Evolutionary conservation across 2,888 invertebrate genomes (phyloP).

Genomic region (Linnaemya vulpina): DNA sequence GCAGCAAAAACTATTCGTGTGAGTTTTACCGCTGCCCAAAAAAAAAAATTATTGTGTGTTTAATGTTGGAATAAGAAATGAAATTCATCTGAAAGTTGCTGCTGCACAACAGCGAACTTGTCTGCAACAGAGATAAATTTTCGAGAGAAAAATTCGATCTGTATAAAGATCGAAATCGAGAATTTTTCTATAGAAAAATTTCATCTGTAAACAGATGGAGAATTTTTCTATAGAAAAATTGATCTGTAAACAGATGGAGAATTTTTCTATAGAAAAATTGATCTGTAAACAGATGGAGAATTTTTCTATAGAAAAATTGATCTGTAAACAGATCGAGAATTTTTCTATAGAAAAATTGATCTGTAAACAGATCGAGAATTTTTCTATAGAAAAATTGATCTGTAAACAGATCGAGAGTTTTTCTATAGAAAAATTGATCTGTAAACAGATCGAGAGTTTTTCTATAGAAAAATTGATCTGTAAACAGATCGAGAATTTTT

Average conservation of each 20-base stretch:
- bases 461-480: too few species aligned
- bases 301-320: background rate
- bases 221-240: background rate
- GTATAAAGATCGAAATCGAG: too few species aligned
- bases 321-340: rapidly evolving
- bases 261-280: background rate
- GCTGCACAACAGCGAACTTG: too few species aligned
- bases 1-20: conserved; percentile 9
- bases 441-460: too few species aligned
- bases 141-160: too few species aligned
- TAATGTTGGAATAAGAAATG: conserved; percentile 9
- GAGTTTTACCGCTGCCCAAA: background rate
- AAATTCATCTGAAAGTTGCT: background rate
- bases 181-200: too few species aligned
- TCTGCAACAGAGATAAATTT: too few species aligned
- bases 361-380: background rate
- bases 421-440: too few species aligned
- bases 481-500: too few species aligned
- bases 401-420: too few species aligned
- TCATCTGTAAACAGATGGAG: background rate
- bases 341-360: conserved; percentile 5
- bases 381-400: background rate
- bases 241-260: background rate
- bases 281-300: background rate
- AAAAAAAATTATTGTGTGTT: background rate